Evolutionary conservation across 1,140 invertebrate genomes (phyloP), one percentile per base, ranked within the genome.

Genomic region (Prorops nasuta): DNA sequence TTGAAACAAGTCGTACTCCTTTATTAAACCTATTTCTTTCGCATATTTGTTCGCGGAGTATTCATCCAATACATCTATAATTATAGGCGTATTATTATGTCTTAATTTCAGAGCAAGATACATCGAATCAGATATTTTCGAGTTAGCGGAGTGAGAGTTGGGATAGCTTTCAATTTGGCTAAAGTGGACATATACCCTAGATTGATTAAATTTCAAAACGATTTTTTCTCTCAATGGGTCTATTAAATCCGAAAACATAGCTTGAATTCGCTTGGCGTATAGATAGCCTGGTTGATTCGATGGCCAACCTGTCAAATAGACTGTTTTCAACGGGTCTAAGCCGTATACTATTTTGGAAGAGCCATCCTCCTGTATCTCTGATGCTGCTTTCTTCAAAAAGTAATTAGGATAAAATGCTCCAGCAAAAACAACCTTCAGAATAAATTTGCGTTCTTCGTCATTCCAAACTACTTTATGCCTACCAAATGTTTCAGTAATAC

Each of bases 351-450:
- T 63, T 47, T 83, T 84, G 0, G 85, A 76, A 0, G 86, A 80
- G 1, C 82, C 74, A 0, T 78, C 71, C 62, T 91, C 87, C 14
- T 77, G 66, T 0, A 66, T 62, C 20, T 74, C 57, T 1, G 69
- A 75, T 14, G 67, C 58, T 12, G 60, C 42, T 1, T 58, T 19
- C 24, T 85, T 83, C 9, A 86, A 61, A 74, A 92, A 97, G 67
- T 92, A 96, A 69, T 96, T 86, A 0, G 94, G 95, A 78, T 96
- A 97, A 74, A 97, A 96, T 12, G 71, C 74, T 6, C 80, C 80
- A 15, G 79, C 79, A n/a, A 81, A 78, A 2, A 75, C 58, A 2
- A 88, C 78, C 74, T 90, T 90, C 0, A 89, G 64, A 9, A 88
- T 67, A 0, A 88, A 72, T 0, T 80, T 64, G 20, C 76, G 72